Evolutionary conservation across 2,888 invertebrate genomes (phyloP).

Genomic region (Papilio demoleus): DNA sequence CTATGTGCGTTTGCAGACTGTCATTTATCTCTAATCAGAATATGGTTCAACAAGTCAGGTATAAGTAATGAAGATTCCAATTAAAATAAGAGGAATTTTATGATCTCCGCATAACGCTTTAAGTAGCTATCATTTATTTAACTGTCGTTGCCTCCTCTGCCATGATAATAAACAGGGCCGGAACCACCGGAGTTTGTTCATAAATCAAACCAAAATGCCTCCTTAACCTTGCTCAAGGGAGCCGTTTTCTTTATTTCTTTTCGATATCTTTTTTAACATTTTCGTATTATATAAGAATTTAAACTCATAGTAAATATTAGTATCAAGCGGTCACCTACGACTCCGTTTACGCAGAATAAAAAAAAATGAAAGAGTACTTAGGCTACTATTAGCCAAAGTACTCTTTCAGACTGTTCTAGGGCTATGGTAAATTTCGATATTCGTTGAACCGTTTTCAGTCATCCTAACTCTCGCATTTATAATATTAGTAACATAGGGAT

Average conservation of each 20-base stretch:
- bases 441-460: no score
- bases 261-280: conserved; percentile 48
- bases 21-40: not conserved
- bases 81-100: conserved; percentile 32
- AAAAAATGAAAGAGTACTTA: no score
- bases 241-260: conserved; percentile 50
- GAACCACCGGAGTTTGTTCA: conserved; percentile 49
- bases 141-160: conserved; percentile 52
- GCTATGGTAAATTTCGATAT: no score
- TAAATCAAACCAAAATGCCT: conserved; percentile 53
- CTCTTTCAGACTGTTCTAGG: no score
- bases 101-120: conserved; percentile 20
- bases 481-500: no score
- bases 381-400: no score
- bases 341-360: no score
- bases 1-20: not conserved
- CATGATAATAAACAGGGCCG: conserved; percentile 55
- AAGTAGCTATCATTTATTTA: conserved; percentile 47
- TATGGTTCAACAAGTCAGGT: conserved; percentile 1
- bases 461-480: no score
- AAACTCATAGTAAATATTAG: not conserved
- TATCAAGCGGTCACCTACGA: no score
- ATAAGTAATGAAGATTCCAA: conserved; percentile 5
- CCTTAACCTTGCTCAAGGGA: conserved; percentile 45
- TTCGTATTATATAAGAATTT: conserved; percentile 14